A percentile compares a stretch with the other conserved stretches of the same genome.
phyloP scores from a whole-genome alignment of 2,888 invertebrate genomes.

The Trissoscelio sp. region DNA sequence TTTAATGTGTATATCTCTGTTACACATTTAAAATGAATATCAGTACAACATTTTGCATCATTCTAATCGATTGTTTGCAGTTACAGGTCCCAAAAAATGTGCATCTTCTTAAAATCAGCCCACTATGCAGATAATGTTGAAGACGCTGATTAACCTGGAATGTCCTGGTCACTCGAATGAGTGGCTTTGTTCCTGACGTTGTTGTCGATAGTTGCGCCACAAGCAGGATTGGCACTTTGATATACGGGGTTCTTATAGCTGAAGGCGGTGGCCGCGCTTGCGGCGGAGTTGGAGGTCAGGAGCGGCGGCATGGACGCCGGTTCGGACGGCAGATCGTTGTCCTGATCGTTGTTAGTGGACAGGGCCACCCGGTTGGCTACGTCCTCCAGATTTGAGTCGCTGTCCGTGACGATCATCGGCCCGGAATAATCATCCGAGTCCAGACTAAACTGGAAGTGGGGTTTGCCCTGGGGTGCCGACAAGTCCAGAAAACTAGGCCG shows the following conservation, averaged over 20 bases:
- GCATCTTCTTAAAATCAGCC: no score
- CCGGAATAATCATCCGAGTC: constrained; percentile 82
- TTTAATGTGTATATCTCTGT: no score
- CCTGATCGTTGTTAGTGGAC: constrained; percentile 77
- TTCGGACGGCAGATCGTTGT: constrained; percentile 84
- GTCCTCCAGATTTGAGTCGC: constrained; percentile 78
- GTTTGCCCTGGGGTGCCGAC: constrained; percentile 87
- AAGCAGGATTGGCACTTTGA: constrained; percentile 88
- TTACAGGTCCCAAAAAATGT: no score
- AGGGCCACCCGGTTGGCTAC: constrained; percentile 80
- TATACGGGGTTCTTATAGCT: constrained; percentile 90
- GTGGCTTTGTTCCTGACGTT: constrained; percentile 74
- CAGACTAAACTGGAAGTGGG: constrained; percentile 87
- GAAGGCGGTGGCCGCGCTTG: constrained; percentile 84
- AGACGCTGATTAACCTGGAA: constrained; percentile 77
- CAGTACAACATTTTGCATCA: no score
- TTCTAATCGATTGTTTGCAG: no score
- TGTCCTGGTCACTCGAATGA: constrained; percentile 84
- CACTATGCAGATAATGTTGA: no score
- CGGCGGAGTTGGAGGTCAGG: constrained; percentile 80
- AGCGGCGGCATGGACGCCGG: constrained; percentile 86
- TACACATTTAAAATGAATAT: no score
- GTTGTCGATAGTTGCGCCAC: constrained; percentile 73
- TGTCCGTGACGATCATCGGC: constrained; percentile 85
- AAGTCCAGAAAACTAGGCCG: constrained; percentile 87